Base-by-base conservation (phyloP, 1,140 invertebrate species). In the Agrypnia vestita region DNA sequence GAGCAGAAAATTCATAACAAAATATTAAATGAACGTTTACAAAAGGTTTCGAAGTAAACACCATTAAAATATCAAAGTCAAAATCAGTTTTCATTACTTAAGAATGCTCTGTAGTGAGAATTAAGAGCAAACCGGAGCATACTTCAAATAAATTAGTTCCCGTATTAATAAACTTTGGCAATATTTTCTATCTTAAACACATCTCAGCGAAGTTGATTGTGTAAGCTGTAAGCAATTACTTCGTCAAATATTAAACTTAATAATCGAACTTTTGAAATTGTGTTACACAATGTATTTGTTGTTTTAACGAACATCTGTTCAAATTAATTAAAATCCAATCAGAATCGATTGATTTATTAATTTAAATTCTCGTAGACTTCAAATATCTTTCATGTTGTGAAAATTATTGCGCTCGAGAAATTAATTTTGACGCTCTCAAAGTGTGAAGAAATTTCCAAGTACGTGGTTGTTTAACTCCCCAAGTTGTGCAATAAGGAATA, bases 261-360 rank as follows among this genome's bases (percentile, higher is more conserved):
- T 56, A 56, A 56, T 56, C 53, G 19, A 56, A 56, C 53, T 56
- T 51, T 11, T 56, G 53, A 56, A 62, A 62, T 13, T 62, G 59
- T 13, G 49, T 62, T 1, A 7, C 67, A 46, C 67, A n/a, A 49
- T 43, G 15, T 13, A 4, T 13, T 46, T 62, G 59, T 55, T 67
- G 13, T 49, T 35, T 77, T 77, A 51, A 67, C 53, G 59, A 77
- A 67, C 75, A 77, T 59, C 61, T 67, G 75, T 64, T 77, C 19
- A 12, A 67, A 25, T 13, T 64, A 67, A 77, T 77, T 77, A 35
- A 64, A 19, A 44, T 25, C 19, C 71, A 61, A 15, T 61, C 49
- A 44, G 25, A 69, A 55, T 67, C 75, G 59, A 77, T 67, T 67
- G 46, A 55, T 76, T 77, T 51, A 51, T 67, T 67, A 64, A 77